phyloP scores from a whole-genome alignment of 2,888 invertebrate genomes.

The Pterostichus niger region DNA sequence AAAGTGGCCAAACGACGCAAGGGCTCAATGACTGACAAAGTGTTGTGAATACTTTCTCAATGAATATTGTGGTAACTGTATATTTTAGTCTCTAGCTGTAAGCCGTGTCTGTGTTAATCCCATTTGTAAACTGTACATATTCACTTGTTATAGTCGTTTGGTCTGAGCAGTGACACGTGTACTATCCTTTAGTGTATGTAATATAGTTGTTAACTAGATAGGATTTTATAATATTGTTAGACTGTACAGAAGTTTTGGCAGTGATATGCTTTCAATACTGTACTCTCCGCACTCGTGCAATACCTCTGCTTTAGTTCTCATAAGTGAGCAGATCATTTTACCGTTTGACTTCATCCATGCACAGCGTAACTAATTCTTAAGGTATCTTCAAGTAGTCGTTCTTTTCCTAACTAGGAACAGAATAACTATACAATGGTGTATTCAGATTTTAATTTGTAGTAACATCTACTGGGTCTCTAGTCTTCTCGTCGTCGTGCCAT shows the following conservation, averaged over 20 bases:
- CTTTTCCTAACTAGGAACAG: too few species aligned
- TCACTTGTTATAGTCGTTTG: slow-evolving; percentile 62
- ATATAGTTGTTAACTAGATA: slow-evolving; percentile 66
- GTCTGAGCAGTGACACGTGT: slow-evolving; percentile 59
- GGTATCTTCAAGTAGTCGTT: background rate
- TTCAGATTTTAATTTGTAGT: background rate
- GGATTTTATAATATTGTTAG: slow-evolving; percentile 73
- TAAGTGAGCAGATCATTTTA: slow-evolving; percentile 46
- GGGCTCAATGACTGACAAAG: slow-evolving; percentile 63
- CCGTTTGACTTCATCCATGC: slow-evolving; percentile 31
- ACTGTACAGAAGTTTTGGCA: slow-evolving; percentile 72
- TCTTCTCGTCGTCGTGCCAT: slow-evolving; percentile 55
- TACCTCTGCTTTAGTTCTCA: slow-evolving; percentile 58
- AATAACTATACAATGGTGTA: too few species aligned
- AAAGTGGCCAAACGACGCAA: slow-evolving; percentile 63
- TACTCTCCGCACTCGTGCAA: slow-evolving; percentile 58
- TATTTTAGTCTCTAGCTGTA: slow-evolving; percentile 63
- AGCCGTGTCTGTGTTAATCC: slow-evolving; percentile 64
- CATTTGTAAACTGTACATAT: slow-evolving; percentile 57
- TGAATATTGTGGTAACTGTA: slow-evolving; percentile 61
- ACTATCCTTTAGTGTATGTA: slow-evolving; percentile 64
- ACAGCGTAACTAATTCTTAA: slow-evolving; percentile 29
- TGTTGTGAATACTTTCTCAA: slow-evolving; percentile 64
- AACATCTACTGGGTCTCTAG: slow-evolving; percentile 58
- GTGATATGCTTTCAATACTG: slow-evolving; percentile 59